Evolutionary conservation across 2,113 vertebrate species (phyloP), one percentile per base, ranked within the genome.

Genomic region (Columbina picui): DNA sequence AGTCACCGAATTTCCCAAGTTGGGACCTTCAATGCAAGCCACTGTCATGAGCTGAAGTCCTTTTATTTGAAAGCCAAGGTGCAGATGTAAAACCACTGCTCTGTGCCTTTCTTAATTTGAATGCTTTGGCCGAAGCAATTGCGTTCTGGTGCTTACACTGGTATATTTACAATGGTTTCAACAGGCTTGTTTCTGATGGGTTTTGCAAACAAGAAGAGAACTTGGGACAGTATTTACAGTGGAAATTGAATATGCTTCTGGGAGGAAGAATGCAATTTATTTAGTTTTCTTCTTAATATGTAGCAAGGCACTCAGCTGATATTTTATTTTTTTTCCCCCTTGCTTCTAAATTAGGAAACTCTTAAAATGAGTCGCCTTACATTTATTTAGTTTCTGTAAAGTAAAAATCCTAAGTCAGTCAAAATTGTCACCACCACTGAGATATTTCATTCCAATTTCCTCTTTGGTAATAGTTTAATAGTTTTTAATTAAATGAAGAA

Each of bases 401-500:
- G 26, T 41, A 34, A 71, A 63, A 86, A 22, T 60, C 36, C 56
- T 36, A 30, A 78, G 8, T 61, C 78, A 78, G 68, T 57, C 6
- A 84, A 64, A 83, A 36, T 41, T 13, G 74, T 86, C n/a, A 50
- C 20, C 0, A 10, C 34, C 10, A 11, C 14, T 61, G 32, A 83
- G 41, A 56, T 34, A 80, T 26, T 85, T 90, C 20, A 56, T 85
- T 96, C 19, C n/a, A 64, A 64, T 84, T 89, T 89, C 38, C 25
- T 85, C 45, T 59, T 89, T 78, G 30, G 60, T 84, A 61, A 67
- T 71, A 69, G 47, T 47, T 92, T 83, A 61, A 67, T 71, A 69
- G 47, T 43, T 92, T 83, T 93, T 83, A 93, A 95, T 96, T 89
- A 93, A 89, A 84, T 21, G 88, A 80, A 84, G 47, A 89, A 65